These are phyloP conservation scores for Myopa testacea DNA, from an alignment of 2,888 invertebrate genomes.

Conservation along the genomic window DNA sequence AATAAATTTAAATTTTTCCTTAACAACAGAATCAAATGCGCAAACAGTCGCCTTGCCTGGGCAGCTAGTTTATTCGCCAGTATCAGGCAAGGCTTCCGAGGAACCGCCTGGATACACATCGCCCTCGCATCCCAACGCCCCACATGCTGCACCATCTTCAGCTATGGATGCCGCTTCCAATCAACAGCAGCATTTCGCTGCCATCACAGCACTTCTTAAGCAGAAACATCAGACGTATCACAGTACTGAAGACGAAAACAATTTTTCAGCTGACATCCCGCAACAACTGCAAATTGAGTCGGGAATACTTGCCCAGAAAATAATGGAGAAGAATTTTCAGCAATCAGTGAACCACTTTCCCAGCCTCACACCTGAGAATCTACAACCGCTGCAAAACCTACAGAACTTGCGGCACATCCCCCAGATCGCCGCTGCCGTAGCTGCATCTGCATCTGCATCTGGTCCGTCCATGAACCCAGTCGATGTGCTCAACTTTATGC, in stretches of 20 bases:
- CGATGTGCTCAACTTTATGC: slow-evolving; percentile 84
- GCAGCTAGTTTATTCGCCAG: not conserved
- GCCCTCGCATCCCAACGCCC: slow-evolving; percentile 25
- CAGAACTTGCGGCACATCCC: slow-evolving; percentile 60
- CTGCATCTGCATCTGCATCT: slow-evolving; percentile 54
- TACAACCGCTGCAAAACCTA: slow-evolving; percentile 55
- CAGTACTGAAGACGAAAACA: not conserved
- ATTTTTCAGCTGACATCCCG: slow-evolving; percentile 43
- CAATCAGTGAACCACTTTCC: slow-evolving; percentile 43
- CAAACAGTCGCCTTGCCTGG: slow-evolving; percentile 8
- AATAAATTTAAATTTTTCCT: slow-evolving; percentile 5
- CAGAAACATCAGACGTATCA: slow-evolving; percentile 51
- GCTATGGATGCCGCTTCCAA: slow-evolving; percentile 70
- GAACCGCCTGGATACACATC: slow-evolving; percentile 34
- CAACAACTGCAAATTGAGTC: slow-evolving; percentile 43
- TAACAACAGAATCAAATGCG: slow-evolving; percentile 10
- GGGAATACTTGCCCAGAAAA: slow-evolving; percentile 41
- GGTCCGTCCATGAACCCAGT: slow-evolving; percentile 85
- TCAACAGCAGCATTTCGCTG: slow-evolving; percentile 53
- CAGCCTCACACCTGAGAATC: slow-evolving; percentile 54
- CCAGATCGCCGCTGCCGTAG: slow-evolving; percentile 54
- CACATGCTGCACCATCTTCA: slow-evolving; percentile 31
- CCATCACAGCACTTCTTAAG: slow-evolving; percentile 55
- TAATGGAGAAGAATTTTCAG: slow-evolving; percentile 45
- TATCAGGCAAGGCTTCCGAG: not conserved